A percentile compares a stretch with the other conserved stretches of the same genome.
Conservation (phyloP, 2,888 invertebrate genomes). For the Lasioglossum calceatum region DNA sequence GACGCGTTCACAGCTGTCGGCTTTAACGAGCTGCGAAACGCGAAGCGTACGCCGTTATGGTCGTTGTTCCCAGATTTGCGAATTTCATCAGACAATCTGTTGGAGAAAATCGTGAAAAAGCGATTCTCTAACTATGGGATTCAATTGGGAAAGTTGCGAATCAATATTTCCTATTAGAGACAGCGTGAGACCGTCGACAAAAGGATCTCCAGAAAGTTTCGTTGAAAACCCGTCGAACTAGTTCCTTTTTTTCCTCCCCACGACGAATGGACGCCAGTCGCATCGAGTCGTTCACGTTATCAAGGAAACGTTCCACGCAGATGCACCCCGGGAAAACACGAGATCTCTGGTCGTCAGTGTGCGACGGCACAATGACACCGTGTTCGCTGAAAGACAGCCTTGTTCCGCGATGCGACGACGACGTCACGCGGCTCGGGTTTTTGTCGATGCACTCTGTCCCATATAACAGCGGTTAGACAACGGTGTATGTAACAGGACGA, state of each 20-base stretch:
- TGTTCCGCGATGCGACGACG: slow-evolving; percentile 18
- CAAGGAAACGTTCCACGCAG: slow-evolving; percentile 12
- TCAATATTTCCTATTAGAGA: background rate
- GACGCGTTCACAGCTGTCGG: background rate
- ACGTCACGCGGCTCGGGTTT: slow-evolving; percentile 11
- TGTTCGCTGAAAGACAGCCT: slow-evolving; percentile 22
- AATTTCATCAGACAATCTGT: background rate
- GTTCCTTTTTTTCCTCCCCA: background rate
- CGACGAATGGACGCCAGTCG: background rate
- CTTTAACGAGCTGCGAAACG: background rate
- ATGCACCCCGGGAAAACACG: background rate
- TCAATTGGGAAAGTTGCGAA: background rate
- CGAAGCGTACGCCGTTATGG: background rate
- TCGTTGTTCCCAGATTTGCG: background rate
- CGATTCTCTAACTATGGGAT: background rate
- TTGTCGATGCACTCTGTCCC: slow-evolving; percentile 32
- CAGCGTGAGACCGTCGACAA: background rate
- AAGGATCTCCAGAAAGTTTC: background rate
- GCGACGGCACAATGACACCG: background rate
- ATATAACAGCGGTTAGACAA: slow-evolving; percentile 14
- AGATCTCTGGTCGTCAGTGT: background rate
- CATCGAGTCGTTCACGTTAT: background rate
- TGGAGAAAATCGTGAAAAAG: background rate
- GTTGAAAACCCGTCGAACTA: slow-evolving; percentile 4
- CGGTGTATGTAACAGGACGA: slow-evolving; percentile 31